Evolutionary conservation across 2,797 vertebrate genomes (phyloP).

Genomic region (Pangasius krempfi): DNA sequence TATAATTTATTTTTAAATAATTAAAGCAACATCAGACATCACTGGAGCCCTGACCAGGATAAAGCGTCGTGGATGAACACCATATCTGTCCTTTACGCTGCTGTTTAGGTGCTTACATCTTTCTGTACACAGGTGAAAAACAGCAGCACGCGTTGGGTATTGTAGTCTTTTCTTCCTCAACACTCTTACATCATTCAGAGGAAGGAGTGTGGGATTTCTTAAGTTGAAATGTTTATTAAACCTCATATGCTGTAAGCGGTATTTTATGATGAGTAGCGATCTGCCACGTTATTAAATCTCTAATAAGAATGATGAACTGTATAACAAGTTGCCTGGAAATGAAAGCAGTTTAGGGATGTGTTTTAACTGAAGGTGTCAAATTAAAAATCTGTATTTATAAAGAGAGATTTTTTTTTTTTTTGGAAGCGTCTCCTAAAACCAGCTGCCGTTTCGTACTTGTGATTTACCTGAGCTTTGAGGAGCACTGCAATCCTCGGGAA

Average conservation of each 20-base stretch:
- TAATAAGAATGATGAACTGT: neutral
- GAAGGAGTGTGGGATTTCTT: neutral
- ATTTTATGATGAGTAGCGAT: neutral
- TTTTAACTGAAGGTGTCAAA: neutral
- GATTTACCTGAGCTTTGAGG: constrained; percentile 1
- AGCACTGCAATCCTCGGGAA: neutral
- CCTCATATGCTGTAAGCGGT: neutral
- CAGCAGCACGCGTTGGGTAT: too few relatives aligned
- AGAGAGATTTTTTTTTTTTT: too few relatives aligned
- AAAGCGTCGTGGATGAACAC: neutral
- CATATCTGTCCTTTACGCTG: neutral
- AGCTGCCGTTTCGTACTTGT: neutral
- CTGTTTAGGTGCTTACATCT: neutral
- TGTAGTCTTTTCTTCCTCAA: neutral
- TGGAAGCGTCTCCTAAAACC: neutral
- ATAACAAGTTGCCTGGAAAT: neutral
- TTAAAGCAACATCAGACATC: neutral
- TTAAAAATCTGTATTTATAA: too few relatives aligned
- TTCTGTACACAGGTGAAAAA: neutral
- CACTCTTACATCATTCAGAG: neutral
- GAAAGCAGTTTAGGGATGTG: neutral
- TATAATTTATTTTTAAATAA: neutral
- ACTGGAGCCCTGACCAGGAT: neutral
- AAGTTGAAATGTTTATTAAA: neutral
- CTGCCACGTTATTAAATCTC: neutral